Evolutionary conservation across 1,140 invertebrate genomes (phyloP).

Genomic region (Aleiodes sp.): DNA sequence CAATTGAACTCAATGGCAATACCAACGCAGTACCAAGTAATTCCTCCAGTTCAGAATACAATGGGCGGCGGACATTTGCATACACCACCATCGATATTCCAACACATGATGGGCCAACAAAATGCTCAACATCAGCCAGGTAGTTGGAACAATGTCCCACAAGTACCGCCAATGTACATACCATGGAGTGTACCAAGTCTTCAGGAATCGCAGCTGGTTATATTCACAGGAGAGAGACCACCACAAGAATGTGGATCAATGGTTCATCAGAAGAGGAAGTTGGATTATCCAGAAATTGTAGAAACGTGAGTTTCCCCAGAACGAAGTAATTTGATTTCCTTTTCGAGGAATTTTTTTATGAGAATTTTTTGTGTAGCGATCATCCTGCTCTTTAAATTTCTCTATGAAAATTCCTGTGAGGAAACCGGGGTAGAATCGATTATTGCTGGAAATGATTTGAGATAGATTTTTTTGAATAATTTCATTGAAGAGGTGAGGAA

Average conservation of each 20-base stretch:
- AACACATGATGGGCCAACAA: constrained; percentile 60
- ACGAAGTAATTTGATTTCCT: background rate
- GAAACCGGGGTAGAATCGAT: too few relatives aligned
- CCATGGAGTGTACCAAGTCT: constrained; percentile 54
- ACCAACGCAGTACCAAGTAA: constrained; percentile 37
- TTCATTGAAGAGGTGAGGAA: too few relatives aligned
- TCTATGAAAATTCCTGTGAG: too few relatives aligned
- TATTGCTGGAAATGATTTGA: too few relatives aligned
- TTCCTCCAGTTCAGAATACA: constrained; percentile 47
- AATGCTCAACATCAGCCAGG: constrained; percentile 42
- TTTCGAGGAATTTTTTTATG: too few relatives aligned
- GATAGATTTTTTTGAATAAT: too few relatives aligned
- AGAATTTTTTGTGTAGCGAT: too few relatives aligned
- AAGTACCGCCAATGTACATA: constrained; percentile 57
- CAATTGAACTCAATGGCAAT: constrained; percentile 30
- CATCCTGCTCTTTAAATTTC: too few relatives aligned
- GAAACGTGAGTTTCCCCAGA: constrained; percentile 46
- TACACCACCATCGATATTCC: constrained; percentile 60
- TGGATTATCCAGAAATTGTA: constrained; percentile 48
- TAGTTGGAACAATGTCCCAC: constrained; percentile 55
- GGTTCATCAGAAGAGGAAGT: constrained; percentile 57
- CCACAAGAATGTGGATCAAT: constrained; percentile 31
- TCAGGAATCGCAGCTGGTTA: constrained; percentile 52
- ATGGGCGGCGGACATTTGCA: constrained; percentile 59
- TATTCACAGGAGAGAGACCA: constrained; percentile 52